A percentile compares a stretch with the other conserved stretches of the same genome.
These are phyloP conservation scores for Meteorus cinctellus DNA, from an alignment of 2,888 invertebrate species.

Conservation along the genomic window DNA sequence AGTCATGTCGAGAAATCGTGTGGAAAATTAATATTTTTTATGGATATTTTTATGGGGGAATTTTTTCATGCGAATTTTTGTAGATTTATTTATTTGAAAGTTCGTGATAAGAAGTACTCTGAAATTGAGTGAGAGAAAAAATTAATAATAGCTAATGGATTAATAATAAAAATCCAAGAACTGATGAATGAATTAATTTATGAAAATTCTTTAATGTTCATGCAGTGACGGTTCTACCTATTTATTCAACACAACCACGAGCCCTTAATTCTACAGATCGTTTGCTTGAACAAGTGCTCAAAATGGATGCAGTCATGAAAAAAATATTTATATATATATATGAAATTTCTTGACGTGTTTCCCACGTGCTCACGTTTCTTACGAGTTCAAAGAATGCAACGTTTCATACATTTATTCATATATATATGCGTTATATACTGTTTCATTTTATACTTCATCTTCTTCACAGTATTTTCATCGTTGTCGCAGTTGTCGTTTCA, in stretches of 20 bases:
- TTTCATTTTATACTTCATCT: constrained; percentile 31
- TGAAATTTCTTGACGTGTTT: constrained; percentile 14
- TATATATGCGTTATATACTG: constrained; percentile 1
- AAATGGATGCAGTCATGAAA: not conserved
- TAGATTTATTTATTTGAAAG: too few species aligned
- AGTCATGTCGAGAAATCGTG: not conserved
- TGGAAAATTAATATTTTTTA: not conserved
- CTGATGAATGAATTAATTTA: too few species aligned
- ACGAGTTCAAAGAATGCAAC: constrained; percentile 19
- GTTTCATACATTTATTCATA: not conserved
- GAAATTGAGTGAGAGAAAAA: too few species aligned
- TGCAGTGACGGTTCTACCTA: not conserved
- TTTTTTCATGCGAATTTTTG: too few species aligned
- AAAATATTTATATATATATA: not conserved
- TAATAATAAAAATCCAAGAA: too few species aligned
- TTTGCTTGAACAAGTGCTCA: not conserved
- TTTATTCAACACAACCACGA: not conserved
- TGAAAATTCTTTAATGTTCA: not conserved
- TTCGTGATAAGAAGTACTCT: too few species aligned
- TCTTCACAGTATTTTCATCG: constrained; percentile 16
- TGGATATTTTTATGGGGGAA: too few species aligned
- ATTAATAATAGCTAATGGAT: too few species aligned
- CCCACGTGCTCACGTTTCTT: constrained; percentile 42
- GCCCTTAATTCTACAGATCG: not conserved
- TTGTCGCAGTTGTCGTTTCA: constrained; percentile 22